phyloP scores from a whole-genome alignment of 2,113 vertebrate genomes.

The Ophthalmolycus amberensis region DNA sequence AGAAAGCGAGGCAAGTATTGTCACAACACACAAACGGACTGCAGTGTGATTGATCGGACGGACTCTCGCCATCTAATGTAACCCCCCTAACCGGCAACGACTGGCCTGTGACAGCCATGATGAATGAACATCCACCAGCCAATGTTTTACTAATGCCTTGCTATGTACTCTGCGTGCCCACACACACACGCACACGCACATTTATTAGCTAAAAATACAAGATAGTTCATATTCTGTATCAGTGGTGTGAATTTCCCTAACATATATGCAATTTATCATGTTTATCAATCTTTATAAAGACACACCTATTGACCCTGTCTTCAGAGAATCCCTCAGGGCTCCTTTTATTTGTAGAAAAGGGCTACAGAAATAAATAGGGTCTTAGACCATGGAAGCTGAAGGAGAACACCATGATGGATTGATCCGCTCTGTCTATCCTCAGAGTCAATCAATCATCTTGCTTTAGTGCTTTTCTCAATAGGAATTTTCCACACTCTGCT shows the following conservation, averaged over 20 bases:
- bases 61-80: slow-evolving; percentile 48
- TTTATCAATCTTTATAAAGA: slow-evolving; percentile 37
- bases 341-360: slow-evolving; percentile 45
- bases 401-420: slow-evolving; percentile 77
- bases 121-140: slow-evolving; percentile 64
- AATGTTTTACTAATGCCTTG: slow-evolving; percentile 65
- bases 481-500: slow-evolving; percentile 58
- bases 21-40: slow-evolving; percentile 21
- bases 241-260: neutral
- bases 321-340: slow-evolving; percentile 28
- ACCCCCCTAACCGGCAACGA: slow-evolving; percentile 49
- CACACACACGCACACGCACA: slow-evolving; percentile 2
- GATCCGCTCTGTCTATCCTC: slow-evolving; percentile 74
- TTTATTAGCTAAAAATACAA: neutral
- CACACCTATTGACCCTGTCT: slow-evolving; percentile 16
- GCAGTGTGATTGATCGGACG: slow-evolving; percentile 63
- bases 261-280: neutral
- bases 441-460: slow-evolving; percentile 80
- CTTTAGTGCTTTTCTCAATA: slow-evolving; percentile 67
- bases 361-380: slow-evolving; percentile 70
- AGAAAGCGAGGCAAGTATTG: slow-evolving; percentile 19
- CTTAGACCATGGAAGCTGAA: slow-evolving; percentile 54
- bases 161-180: slow-evolving; percentile 7
- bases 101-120: slow-evolving; percentile 64
- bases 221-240: neutral